These are phyloP conservation scores for Lepidotrigona ventralis DNA, from an alignment of 1,140 invertebrate species.

Conservation along the genomic window DNA sequence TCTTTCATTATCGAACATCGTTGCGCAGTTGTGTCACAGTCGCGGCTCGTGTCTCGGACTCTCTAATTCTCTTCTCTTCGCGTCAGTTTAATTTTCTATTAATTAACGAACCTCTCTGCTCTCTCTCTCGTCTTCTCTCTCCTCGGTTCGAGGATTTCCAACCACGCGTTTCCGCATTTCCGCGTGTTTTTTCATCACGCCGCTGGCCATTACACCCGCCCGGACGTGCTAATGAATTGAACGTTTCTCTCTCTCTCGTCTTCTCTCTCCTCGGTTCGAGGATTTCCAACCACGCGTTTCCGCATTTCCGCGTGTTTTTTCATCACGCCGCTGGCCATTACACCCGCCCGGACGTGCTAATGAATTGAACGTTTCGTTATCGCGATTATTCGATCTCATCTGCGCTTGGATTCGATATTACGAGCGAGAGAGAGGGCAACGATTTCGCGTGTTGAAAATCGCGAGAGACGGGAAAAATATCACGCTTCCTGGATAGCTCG, in stretches of 20 bases:
- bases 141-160: background rate
- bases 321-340: background rate
- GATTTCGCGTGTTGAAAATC: too few relatives aligned
- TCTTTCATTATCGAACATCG: background rate
- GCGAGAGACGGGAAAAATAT: background rate
- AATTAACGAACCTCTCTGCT: constrained; percentile 19
- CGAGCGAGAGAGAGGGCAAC: background rate
- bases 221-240: background rate
- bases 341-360: background rate
- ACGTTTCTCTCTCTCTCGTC: background rate
- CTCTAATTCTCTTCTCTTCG: background rate
- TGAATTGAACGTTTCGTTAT: constrained; percentile 19
- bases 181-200: background rate
- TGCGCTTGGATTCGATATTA: background rate
- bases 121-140: background rate
- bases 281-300: background rate
- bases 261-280: background rate
- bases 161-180: background rate
- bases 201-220: constrained; percentile 1
- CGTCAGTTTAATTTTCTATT: constrained; percentile 18
- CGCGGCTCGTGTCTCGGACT: background rate
- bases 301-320: background rate
- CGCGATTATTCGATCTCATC: background rate
- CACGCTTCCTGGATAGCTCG: background rate
- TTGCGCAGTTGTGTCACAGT: background rate